phyloP scores from a whole-genome alignment of 2,797 vertebrate genomes.

The Pogonophryne albipinna region DNA sequence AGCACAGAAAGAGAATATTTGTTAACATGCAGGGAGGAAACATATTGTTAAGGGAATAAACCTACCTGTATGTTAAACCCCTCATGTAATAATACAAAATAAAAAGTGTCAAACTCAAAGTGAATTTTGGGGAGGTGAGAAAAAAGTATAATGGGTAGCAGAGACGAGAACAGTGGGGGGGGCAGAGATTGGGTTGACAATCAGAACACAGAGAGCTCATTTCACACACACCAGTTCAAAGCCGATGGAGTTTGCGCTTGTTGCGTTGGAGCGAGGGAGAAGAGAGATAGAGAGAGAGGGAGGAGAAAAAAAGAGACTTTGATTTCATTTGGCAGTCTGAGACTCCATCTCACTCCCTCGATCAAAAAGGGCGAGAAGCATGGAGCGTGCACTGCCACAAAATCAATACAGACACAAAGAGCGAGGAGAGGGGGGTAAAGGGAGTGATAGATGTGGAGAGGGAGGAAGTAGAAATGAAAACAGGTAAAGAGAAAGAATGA shows the following conservation, averaged over 20 bases:
- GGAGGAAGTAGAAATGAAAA: constrained; percentile 31
- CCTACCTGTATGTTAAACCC: constrained; percentile 21
- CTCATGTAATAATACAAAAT: constrained; percentile 32
- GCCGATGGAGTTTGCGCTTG: constrained; percentile 73
- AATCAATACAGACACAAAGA: constrained; percentile 83
- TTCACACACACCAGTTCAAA: constrained; percentile 84
- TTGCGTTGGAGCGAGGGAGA: constrained; percentile 61
- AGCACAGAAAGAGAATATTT: constrained; percentile 21
- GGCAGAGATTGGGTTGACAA: constrained; percentile 68
- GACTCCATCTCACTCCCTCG: constrained; percentile 78
- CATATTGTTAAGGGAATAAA: background rate
- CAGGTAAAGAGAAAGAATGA: constrained; percentile 36
- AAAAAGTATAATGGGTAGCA: constrained; percentile 22
- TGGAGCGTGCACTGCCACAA: constrained; percentile 72
- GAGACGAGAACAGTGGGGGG: constrained; percentile 44
- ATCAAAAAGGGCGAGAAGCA: constrained; percentile 80
- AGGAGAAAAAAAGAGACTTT: constrained; percentile 67
- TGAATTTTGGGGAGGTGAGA: constrained; percentile 45
- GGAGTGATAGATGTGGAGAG: constrained; percentile 61
- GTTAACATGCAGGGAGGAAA: background rate
- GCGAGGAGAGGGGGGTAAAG: constrained; percentile 71
- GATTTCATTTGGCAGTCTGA: constrained; percentile 82
- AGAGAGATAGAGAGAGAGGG: constrained; percentile 24
- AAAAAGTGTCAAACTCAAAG: constrained; percentile 42
- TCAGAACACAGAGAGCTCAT: constrained; percentile 81